phyloP scores from a whole-genome alignment of 2,113 vertebrate species.

The Cariama cristata region DNA sequence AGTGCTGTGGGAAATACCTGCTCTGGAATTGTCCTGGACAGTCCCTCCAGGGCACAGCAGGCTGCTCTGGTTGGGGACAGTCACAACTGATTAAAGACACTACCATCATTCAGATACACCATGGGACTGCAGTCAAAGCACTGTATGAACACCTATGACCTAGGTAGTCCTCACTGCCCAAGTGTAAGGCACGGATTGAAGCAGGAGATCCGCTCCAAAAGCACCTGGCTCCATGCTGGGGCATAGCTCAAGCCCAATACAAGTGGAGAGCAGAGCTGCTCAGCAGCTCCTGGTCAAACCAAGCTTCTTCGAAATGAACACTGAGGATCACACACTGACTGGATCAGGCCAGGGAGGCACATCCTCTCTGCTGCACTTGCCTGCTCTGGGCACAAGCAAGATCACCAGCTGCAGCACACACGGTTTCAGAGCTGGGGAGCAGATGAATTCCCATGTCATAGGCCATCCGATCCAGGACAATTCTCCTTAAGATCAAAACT shows the following conservation, averaged over 20 bases:
- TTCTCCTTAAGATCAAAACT: not conserved
- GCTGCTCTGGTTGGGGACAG: not conserved
- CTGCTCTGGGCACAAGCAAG: not conserved
- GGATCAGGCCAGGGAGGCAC: not conserved
- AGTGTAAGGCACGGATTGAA: fast-evolving
- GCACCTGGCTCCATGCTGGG: not conserved
- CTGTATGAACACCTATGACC: fast-evolving
- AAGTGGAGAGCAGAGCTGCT: not conserved
- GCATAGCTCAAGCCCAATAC: not conserved
- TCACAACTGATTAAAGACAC: not conserved
- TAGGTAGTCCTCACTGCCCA: fast-evolving
- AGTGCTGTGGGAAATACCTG: not conserved
- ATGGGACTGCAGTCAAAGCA: not conserved
- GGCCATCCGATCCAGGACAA: not conserved
- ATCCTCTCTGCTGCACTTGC: fast-evolving
- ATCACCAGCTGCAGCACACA: not conserved
- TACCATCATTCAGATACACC: too few species aligned
- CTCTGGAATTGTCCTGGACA: not conserved
- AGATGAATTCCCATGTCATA: not conserved
- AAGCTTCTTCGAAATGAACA: not conserved
- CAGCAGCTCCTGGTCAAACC: not conserved
- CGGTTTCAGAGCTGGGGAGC: not conserved
- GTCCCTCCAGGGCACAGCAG: not conserved
- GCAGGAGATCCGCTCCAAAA: not conserved
- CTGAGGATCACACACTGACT: not conserved